Conservation (phyloP, 1,140 invertebrate genomes). For the Drosophila busckii region DNA sequence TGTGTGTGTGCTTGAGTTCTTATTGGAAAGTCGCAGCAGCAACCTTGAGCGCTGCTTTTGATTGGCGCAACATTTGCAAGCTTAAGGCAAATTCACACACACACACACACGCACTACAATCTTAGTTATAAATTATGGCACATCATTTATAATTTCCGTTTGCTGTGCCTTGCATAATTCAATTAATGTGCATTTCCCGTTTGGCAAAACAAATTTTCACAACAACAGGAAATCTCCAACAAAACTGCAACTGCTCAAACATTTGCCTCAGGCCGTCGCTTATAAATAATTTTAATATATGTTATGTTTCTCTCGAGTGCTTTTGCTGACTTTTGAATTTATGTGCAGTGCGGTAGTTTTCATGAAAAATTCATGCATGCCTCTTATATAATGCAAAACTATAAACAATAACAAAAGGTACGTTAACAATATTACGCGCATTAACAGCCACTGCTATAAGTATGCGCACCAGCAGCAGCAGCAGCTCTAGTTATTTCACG, state of each 20-base stretch:
- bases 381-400: too few relatives aligned
- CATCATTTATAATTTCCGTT: constrained; percentile 76
- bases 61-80: constrained; percentile 33
- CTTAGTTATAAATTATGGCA: constrained; percentile 59
- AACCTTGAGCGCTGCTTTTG: constrained; percentile 67
- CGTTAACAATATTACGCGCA: too few relatives aligned
- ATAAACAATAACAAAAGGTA: too few relatives aligned
- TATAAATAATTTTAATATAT: constrained; percentile 16
- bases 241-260: constrained; percentile 19
- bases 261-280: constrained; percentile 33
- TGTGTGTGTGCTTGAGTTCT: constrained; percentile 43
- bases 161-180: constrained; percentile 64
- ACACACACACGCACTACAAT: constrained; percentile 22
- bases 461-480: too few relatives aligned
- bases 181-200: constrained; percentile 70
- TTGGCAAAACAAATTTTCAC: constrained; percentile 32
- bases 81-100: constrained; percentile 5
- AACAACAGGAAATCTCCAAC: constrained; percentile 45
- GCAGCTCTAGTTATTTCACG: constrained; percentile 24
- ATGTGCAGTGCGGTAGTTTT: too few relatives aligned
- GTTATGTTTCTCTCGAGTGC: too few relatives aligned
- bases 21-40: constrained; percentile 64
- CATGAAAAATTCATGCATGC: too few relatives aligned
- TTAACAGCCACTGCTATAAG: too few relatives aligned
- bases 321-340: too few relatives aligned